A percentile compares a stretch with the other conserved stretches of the same genome.
These are phyloP conservation scores for Hypotaenidia okinawae DNA, from an alignment of 2,797 vertebrate species.

Conservation along the genomic window DNA sequence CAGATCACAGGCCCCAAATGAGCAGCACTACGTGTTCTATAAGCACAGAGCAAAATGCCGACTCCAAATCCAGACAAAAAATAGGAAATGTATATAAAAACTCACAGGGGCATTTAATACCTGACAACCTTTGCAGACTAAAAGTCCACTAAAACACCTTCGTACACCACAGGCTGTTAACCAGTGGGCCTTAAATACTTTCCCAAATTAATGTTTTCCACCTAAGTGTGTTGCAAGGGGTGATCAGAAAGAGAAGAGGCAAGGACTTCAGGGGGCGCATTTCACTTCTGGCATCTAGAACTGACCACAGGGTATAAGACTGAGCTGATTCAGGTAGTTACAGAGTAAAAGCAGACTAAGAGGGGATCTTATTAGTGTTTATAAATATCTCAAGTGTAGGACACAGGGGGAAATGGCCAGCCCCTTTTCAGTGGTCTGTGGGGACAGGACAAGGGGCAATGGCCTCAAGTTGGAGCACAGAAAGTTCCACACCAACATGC, in stretches of 20 bases:
- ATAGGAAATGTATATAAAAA: background rate
- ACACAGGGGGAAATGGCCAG: too few species aligned
- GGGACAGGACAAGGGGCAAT: too few species aligned
- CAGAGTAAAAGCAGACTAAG: background rate
- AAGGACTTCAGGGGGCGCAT: background rate
- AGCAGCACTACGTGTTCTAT: background rate
- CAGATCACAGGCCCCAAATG: background rate
- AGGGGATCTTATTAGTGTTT: too few species aligned
- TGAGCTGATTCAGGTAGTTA: background rate
- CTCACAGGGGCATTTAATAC: background rate
- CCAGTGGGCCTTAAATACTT: background rate
- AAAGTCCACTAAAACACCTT: background rate
- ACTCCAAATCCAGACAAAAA: background rate
- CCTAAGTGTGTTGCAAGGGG: background rate
- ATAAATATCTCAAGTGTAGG: too few species aligned
- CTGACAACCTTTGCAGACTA: background rate
- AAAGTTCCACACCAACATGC: too few species aligned
- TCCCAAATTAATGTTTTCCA: background rate
- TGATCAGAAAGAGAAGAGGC: background rate
- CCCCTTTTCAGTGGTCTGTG: too few species aligned
- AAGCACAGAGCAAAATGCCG: rapidly evolving
- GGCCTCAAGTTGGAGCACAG: too few species aligned
- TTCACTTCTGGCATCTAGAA: background rate
- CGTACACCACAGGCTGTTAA: background rate
- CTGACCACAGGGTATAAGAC: rapidly evolving